Conservation (phyloP, 1,140 invertebrate species). For the Meloidogyne exigua region DNA sequence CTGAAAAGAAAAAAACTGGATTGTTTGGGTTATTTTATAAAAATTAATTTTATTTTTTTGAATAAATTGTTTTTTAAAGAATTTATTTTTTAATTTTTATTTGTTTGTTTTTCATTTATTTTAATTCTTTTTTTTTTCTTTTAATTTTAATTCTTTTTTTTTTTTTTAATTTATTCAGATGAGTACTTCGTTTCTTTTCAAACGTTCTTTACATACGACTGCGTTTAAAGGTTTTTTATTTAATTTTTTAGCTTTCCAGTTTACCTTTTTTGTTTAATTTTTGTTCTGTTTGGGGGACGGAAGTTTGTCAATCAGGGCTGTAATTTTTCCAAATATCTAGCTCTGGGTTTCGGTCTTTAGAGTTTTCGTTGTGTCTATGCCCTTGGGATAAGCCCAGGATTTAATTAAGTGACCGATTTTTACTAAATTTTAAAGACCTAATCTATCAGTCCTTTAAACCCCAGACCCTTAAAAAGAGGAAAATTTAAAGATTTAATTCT, state of each 20-base stretch:
- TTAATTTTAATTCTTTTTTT: neutral
- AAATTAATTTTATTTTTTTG: neutral
- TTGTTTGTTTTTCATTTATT: neutral
- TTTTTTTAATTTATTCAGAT: neutral
- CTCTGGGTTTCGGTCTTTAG: too few species aligned
- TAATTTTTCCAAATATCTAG: too few species aligned
- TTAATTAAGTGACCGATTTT: too few species aligned
- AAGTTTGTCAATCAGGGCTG: too few species aligned
- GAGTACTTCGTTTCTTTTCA: neutral
- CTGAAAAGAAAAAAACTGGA: neutral
- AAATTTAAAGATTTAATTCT: neutral
- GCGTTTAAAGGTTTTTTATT: slow-evolving; percentile 2
- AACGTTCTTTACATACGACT: slow-evolving; percentile 16
- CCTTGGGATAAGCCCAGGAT: too few species aligned
- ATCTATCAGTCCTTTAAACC: too few species aligned
- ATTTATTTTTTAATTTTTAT: neutral
- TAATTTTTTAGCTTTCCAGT: too few species aligned
- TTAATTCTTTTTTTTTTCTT: neutral
- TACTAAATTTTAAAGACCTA: too few species aligned
- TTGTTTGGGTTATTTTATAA: neutral
- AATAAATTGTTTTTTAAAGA: neutral
- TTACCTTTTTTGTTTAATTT: too few species aligned
- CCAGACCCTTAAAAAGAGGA: neutral
- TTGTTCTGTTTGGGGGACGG: too few species aligned
- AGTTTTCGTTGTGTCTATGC: too few species aligned